Evolutionary conservation across 2,797 vertebrate genomes (phyloP).

Genomic region (Sebastes kiyomatsui): DNA sequence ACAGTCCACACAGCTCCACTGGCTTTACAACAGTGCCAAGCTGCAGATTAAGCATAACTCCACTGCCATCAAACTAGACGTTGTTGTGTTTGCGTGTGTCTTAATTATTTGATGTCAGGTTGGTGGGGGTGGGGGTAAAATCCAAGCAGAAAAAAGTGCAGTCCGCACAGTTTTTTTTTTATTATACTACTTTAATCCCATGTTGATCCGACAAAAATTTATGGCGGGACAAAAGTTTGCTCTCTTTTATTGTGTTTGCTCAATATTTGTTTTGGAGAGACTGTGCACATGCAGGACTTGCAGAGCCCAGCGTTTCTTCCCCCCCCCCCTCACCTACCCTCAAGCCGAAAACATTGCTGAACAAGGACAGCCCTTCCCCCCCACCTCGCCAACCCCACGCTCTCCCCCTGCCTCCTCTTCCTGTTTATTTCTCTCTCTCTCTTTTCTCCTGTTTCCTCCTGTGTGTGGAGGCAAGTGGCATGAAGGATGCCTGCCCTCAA

Average conservation of each 20-base stretch:
- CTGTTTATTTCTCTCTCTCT: slow-evolving; percentile 77
- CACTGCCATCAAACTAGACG: neutral
- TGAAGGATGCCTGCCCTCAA: slow-evolving; percentile 50
- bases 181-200: slow-evolving; percentile 1
- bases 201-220: slow-evolving; percentile 25
- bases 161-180: neutral
- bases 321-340: slow-evolving; percentile 18
- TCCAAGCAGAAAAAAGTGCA: neutral
- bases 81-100: neutral
- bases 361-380: slow-evolving; percentile 71
- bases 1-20: neutral
- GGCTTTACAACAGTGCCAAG: neutral
- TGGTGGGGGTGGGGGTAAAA: neutral
- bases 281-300: slow-evolving; percentile 52
- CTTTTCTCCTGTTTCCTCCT: slow-evolving; percentile 63
- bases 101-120: neutral
- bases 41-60: neutral
- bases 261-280: slow-evolving; percentile 70
- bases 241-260: slow-evolving; percentile 43
- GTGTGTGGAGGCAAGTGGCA: slow-evolving; percentile 47
- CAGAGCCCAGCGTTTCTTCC: slow-evolving; percentile 25
- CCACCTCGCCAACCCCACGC: slow-evolving; percentile 17
- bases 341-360: slow-evolving; percentile 55
- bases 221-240: slow-evolving; percentile 42
- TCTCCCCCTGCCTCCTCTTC: slow-evolving; percentile 73